A percentile compares a stretch with the other conserved stretches of the same genome.
phyloP scores from a whole-genome alignment of 2,797 vertebrate genomes.

The Crenuchus spilurus region DNA sequence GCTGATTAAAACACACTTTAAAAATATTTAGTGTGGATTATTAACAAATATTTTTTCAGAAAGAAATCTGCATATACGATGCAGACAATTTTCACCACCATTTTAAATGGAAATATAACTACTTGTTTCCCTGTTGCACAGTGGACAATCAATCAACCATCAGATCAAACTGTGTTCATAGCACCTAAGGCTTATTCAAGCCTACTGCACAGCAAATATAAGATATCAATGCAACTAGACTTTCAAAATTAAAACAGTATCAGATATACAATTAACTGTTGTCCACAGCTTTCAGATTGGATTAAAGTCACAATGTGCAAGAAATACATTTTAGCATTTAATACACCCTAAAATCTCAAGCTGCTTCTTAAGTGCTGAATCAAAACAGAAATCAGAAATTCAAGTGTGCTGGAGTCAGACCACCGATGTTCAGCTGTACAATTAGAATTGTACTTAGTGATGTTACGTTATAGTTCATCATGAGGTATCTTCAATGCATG shows the following conservation, averaged over 20 bases:
- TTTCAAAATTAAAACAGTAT: background rate
- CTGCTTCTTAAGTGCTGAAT: no score
- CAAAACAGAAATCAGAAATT: no score
- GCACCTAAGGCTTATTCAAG: background rate
- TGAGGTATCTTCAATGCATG: conserved; percentile 87
- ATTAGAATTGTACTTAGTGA: background rate
- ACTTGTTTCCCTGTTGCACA: background rate
- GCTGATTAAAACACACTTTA: background rate
- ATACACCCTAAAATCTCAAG: no score
- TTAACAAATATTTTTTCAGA: conserved; percentile 1
- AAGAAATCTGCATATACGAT: background rate
- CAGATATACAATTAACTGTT: background rate
- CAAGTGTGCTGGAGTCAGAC: background rate
- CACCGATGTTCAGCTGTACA: background rate
- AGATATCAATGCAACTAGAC: background rate
- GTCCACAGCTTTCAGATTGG: background rate
- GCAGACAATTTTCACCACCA: background rate
- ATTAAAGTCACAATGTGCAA: background rate
- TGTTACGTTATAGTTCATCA: conserved; percentile 88
- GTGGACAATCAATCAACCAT: background rate
- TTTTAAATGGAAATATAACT: background rate
- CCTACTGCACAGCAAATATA: background rate
- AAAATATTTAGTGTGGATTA: background rate
- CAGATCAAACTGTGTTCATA: background rate
- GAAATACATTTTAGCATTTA: background rate